Percentiles rank a stretch among this genome's conserved stretches.
phyloP scores from a whole-genome alignment of 1,140 invertebrate genomes.

The Agrypnia vestita region DNA sequence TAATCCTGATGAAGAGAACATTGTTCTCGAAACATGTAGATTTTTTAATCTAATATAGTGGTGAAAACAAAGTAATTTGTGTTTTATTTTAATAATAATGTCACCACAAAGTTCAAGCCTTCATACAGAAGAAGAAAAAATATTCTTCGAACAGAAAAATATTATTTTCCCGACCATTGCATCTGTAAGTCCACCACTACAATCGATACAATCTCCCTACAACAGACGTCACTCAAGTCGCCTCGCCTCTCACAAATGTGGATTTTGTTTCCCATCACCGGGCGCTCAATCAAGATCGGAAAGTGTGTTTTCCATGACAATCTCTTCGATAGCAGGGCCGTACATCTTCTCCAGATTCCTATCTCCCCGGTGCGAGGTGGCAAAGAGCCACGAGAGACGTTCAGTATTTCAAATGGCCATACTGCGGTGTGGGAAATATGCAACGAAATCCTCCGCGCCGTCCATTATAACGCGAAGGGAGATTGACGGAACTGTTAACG shows the following conservation, averaged over 20 bases:
- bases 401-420: slow-evolving; percentile 2
- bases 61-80: too few relatives aligned
- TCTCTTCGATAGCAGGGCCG: neutral
- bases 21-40: too few relatives aligned
- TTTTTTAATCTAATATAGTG: too few relatives aligned
- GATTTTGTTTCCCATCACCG: slow-evolving; percentile 19
- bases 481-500: slow-evolving; percentile 2
- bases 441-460: neutral
- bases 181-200: too few relatives aligned
- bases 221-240: neutral
- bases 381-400: slow-evolving; percentile 1
- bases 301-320: slow-evolving; percentile 22
- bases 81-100: too few relatives aligned
- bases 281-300: slow-evolving; percentile 16
- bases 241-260: slow-evolving; percentile 19
- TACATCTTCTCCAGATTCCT: slow-evolving; percentile 15
- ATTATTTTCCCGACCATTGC: too few relatives aligned
- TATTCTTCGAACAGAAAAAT: too few relatives aligned
- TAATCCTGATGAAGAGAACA: too few relatives aligned
- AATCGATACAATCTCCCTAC: too few relatives aligned
- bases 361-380: neutral
- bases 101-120: too few relatives aligned
- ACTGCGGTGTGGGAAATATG: slow-evolving; percentile 19
- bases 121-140: too few relatives aligned
- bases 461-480: neutral